Base-by-base conservation (phyloP, 2,797 vertebrate genomes). In the Carcharodon carcharias region DNA sequence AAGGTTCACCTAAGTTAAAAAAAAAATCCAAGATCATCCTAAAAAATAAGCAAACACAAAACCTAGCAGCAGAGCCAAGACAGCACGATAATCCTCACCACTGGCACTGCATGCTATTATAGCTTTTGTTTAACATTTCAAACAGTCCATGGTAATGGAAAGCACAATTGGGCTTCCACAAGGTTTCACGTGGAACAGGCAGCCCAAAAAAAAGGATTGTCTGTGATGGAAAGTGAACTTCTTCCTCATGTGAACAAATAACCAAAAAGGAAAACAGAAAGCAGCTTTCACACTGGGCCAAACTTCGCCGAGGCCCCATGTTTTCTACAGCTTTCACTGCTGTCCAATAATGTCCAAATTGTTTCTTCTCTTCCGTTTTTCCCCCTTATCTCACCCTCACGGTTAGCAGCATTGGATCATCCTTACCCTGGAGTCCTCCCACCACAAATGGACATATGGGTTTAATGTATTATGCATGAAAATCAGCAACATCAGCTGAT, bases 381-480 rank as follows among this genome's bases (percentile, higher is more conserved):
- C 18, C 11, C 61, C 69, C 45, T n/a, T 58, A 71, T 35, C 69
- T 95, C 94, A 73, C 69, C 69, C 50, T 28, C 69, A 77, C 26
- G 31, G 69, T 21, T 16, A 95, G 69, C 54, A 95, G 12, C 94
- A 35, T 56, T 54, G 69, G 28, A 56, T 95, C 26, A 95, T 95
- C 23, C 94, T 73, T 56, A 35, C 7, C 45, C 45, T 56, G 26
- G 94, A 56, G 28, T 6, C 94, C 67, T 95, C 11, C 94, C 45
- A 56, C 40, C 98, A 98, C 98, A 97, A 97, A 97, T 96, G 97
- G 97, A 98, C 98, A 98, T 98, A 98, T 99, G 98, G 98, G 98
- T 98, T 98, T 98, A 98, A 99, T 99, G 98, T 98, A 98, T 99
- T 98, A 99, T 99, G 98, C 98, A 99, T 98, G 97, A 98, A 97